phyloP scores from a whole-genome alignment of 2,113 vertebrate genomes.

The Anthoscopus minutus region DNA sequence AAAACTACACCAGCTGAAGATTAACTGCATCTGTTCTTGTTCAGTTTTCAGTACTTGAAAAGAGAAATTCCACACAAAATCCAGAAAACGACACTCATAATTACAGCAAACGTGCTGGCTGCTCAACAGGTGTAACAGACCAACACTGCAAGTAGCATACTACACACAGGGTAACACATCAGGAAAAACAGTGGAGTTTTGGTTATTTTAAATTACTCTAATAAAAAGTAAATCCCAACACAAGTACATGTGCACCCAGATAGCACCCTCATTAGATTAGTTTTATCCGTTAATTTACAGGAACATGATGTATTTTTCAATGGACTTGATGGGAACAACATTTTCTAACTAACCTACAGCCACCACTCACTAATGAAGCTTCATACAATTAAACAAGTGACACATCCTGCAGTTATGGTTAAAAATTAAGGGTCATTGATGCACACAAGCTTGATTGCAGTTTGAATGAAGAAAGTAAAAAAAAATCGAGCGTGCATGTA shows the following conservation, averaged over 20 bases:
- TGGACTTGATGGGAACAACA: not conserved
- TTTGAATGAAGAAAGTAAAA: not conserved
- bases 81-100: not conserved
- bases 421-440: not conserved
- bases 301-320: not conserved
- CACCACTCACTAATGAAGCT: not conserved
- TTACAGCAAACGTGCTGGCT: not conserved
- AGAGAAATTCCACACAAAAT: not conserved
- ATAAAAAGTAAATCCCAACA: not conserved
- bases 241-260: not conserved
- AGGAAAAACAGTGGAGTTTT: not conserved
- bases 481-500: too few species aligned
- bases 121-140: not conserved
- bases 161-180: not conserved
- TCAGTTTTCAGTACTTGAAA: not conserved
- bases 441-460: accelerated
- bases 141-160: not conserved
- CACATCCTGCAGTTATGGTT: not conserved
- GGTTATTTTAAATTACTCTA: not conserved
- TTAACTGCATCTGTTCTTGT: not conserved
- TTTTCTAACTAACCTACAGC: not conserved
- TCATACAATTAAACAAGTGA: not conserved
- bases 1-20: not conserved
- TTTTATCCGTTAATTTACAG: not conserved
- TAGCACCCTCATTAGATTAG: not conserved